Evolutionary conservation across 2,888 invertebrate genomes (phyloP).

Genomic region (Phalangium opilio): DNA sequence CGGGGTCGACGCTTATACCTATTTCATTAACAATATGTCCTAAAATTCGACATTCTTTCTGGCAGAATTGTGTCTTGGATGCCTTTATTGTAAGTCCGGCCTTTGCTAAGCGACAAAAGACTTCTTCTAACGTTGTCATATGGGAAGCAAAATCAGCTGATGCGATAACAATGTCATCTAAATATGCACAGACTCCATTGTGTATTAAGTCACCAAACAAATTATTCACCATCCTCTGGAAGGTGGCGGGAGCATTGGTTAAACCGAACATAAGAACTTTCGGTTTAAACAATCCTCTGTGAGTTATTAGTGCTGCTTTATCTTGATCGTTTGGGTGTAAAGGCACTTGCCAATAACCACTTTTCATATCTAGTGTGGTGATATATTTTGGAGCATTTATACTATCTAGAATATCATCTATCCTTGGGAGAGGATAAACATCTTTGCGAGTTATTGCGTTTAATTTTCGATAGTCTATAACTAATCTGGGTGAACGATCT

Average conservation of each 20-base stretch:
- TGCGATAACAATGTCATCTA: constrained; percentile 7
- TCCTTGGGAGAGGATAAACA: constrained; percentile 3
- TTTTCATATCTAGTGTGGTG: constrained; percentile 6
- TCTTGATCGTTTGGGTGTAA: neutral
- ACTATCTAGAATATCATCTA: constrained; percentile 2
- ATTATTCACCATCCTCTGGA: too few relatives aligned
- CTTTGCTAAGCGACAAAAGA: too few relatives aligned
- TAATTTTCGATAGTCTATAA: constrained; percentile 5
- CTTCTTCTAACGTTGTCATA: too few relatives aligned
- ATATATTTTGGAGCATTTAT: constrained; percentile 4
- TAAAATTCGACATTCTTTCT: too few relatives aligned
- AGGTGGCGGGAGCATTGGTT: constrained; percentile 5
- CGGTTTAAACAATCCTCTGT: constrained; percentile 3
- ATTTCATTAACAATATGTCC: too few relatives aligned
- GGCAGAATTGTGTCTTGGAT: too few relatives aligned
- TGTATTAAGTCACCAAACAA: too few relatives aligned
- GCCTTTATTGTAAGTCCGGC: too few relatives aligned
- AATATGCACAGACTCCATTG: neutral
- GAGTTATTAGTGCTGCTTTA: constrained; percentile 8
- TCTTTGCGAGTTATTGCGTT: constrained; percentile 1
- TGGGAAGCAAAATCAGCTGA: too few relatives aligned
- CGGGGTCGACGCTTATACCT: too few relatives aligned
- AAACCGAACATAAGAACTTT: constrained; percentile 4
- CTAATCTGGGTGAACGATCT: too few relatives aligned
- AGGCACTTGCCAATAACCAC: constrained; percentile 8